Conservation (phyloP, 2,113 vertebrate species). For the Leucosticte australis region DNA sequence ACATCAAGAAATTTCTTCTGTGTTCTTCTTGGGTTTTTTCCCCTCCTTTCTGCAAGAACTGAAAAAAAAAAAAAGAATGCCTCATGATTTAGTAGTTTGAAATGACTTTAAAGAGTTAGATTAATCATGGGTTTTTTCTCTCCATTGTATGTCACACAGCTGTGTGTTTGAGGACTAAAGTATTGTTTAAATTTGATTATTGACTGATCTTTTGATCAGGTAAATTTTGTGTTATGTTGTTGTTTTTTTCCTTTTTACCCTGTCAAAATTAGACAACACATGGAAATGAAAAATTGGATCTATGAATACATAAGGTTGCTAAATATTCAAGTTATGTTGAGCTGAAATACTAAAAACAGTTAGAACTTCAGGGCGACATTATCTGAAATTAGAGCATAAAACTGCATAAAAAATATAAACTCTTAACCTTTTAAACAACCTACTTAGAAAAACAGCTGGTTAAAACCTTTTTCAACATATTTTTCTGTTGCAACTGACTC, state of each 20-base stretch:
- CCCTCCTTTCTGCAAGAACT: not conserved
- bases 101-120: not conserved
- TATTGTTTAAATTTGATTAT: not conserved
- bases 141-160: not conserved
- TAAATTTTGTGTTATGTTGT: not conserved
- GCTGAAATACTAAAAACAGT: not conserved
- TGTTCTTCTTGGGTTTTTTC: accelerated
- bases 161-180: not conserved
- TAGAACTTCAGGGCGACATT: not conserved
- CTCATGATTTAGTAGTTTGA: not conserved
- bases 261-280: not conserved
- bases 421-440: not conserved
- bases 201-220: not conserved
- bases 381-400: not conserved
- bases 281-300: not conserved
- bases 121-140: not conserved
- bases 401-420: not conserved
- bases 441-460: not conserved
- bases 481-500: not conserved
- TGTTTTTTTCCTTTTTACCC: too few relatives aligned
- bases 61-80: not conserved
- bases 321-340: not conserved
- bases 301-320: not conserved
- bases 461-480: not conserved
- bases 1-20: not conserved